Evolutionary conservation across 2,113 vertebrate species (phyloP), one percentile per base, ranked within the genome.

Genomic region (Engraulis encrasicolus): DNA sequence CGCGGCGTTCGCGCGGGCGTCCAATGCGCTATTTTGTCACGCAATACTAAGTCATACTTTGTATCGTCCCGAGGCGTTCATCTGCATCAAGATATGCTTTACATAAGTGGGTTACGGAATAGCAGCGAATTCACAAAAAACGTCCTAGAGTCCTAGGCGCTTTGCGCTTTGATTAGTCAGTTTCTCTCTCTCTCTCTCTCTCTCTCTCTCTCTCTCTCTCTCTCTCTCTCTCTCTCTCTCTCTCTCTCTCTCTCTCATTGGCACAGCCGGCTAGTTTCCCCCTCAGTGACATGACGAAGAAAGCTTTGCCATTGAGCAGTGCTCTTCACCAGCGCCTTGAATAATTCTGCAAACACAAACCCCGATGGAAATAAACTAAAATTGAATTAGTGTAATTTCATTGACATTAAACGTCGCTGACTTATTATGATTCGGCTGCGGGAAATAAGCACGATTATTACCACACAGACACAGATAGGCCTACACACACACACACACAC

Each of bases 191-290:
- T 15, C 37, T 34, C 31, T 74, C 37, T 54, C 78, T 19, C 52
- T 71, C 52, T 49, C 78, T 50, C 71, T 66, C 83, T 38, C 37
- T 37, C 48, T 15, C 49, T 34, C 74, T 52, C 49, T 71, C 40
- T 50, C 14, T 52, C 61, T 79, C 48, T 58, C 1, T 84, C 83
- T 66, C 15, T 54, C 48, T 34, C 40, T 71, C 80, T 78, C n/a
- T 38, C 37, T 81, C 38, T 78, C 58, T 66, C 52, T 78, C 54
- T 45, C 20, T 48, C 45, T 34, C 85, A 45, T 78, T 48, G 79
- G 27, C 66, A 74, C 31, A 74, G 66, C 66, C 27, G 66, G 34
- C 66, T 74, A 74, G 27, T 27, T 66, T 66, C 58, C 58, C n/a
- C 66, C 66, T 74, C 31, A 34, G 27, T 34, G 66, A 34, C 66